Evolutionary conservation across 2,888 invertebrate species (phyloP).

Genomic region (Petrolisthes cinctipes): DNA sequence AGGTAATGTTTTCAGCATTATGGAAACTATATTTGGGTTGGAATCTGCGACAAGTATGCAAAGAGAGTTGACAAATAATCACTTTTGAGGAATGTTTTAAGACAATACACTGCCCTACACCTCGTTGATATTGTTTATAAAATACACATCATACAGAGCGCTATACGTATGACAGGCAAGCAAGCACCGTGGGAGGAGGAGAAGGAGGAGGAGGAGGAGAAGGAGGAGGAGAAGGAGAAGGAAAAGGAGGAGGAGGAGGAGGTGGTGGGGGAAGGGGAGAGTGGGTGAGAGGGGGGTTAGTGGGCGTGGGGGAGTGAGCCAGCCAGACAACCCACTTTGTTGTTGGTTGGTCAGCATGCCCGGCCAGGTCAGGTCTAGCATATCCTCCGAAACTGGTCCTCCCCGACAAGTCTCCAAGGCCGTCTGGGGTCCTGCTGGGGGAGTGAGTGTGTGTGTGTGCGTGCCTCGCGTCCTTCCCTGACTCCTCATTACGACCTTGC

Average conservation of each 20-base stretch:
- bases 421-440: slow-evolving; percentile 28
- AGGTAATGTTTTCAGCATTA: no score
- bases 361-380: slow-evolving; percentile 28
- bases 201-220: neutral
- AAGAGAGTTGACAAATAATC: no score
- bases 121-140: no score
- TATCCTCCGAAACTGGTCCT: slow-evolving; percentile 34
- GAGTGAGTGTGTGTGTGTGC: neutral
- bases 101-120: no score
- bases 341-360: neutral
- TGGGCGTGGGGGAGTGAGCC: slow-evolving; percentile 21
- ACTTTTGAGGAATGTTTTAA: no score
- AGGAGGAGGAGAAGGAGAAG: neutral
- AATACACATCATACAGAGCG: no score
- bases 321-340: slow-evolving; percentile 7
- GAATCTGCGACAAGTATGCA: no score
- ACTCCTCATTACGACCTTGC: slow-evolving; percentile 36
- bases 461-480: slow-evolving; percentile 31
- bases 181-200: neutral
- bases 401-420: slow-evolving; percentile 40
- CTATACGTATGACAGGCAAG: no score
- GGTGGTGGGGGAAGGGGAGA: neutral
- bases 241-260: neutral
- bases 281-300: slow-evolving; percentile 4
- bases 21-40: no score